Percentiles rank a stretch among this genome's conserved stretches.
phyloP scores from a whole-genome alignment of 1,140 invertebrate species.

The Microplitis demolitor region DNA sequence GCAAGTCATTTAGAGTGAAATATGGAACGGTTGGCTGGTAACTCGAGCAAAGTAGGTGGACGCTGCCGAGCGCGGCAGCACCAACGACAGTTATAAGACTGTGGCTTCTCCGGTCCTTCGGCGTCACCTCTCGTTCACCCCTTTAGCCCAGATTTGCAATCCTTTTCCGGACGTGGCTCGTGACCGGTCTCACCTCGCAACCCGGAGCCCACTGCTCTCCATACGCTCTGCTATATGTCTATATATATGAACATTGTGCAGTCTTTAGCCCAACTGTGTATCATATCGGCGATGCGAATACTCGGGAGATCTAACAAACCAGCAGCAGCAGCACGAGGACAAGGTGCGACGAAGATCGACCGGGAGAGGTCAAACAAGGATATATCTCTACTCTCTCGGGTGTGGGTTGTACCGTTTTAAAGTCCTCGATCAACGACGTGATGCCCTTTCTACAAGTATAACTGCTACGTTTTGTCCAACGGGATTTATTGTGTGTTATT shows the following conservation, averaged over 20 bases:
- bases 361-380: conserved; percentile 9
- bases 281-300: no score
- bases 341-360: conserved; percentile 13
- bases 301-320: background rate
- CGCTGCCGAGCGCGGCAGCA: background rate
- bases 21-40: conserved; percentile 27
- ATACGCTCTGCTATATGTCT: background rate
- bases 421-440: background rate
- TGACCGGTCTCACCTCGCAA: conserved; percentile 37
- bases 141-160: conserved; percentile 39
- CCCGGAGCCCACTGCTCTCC: conserved; percentile 5
- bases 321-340: conserved; percentile 4
- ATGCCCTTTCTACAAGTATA: conserved; percentile 1
- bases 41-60: conserved; percentile 25
- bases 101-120: background rate
- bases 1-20: conserved; percentile 31
- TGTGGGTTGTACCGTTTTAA: background rate
- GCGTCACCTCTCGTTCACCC: conserved; percentile 8
- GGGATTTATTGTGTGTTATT: no score
- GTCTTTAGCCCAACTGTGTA: background rate
- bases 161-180: conserved; percentile 32
- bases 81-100: background rate
- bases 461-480: no score
- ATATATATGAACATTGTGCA: no score
- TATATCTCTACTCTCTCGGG: background rate